These are phyloP conservation scores for Mesitornis unicolor DNA, from an alignment of 2,113 vertebrate genomes.

Conservation along the genomic window DNA sequence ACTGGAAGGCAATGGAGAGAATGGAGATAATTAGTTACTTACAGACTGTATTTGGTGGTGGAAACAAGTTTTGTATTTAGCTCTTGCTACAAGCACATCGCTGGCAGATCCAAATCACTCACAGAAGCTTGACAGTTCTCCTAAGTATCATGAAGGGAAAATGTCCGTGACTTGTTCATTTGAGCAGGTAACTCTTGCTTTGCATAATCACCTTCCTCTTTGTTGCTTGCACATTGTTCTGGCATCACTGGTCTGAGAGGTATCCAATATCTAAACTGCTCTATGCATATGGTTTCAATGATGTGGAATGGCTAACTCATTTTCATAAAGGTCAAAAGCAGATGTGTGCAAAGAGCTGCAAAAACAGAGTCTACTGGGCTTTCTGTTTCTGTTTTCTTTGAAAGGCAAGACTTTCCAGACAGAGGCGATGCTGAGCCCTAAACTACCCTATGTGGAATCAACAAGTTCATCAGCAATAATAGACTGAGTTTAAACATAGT, in stretches of 20 bases:
- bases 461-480: not conserved
- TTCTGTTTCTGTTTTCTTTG: not conserved
- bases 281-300: not conserved
- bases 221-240: not conserved
- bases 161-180: not conserved
- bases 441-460: not conserved
- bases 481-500: not conserved
- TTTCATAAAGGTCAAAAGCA: conserved; percentile 18
- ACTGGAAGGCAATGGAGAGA: not conserved
- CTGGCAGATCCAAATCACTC: not conserved
- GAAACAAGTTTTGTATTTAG: not conserved
- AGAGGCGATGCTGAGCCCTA: not conserved
- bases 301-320: not conserved
- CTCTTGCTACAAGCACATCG: not conserved
- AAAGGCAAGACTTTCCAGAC: not conserved
- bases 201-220: conserved; percentile 12
- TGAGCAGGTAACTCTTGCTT: not conserved
- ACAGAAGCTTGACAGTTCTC: not conserved
- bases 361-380: not conserved
- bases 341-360: not conserved
- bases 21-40: not conserved
- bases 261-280: not conserved
- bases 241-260: not conserved
- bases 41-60: not conserved
- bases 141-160: not conserved